Evolutionary conservation across 1,140 invertebrate genomes (phyloP).

Genomic region (Gryllus bimaculatus): DNA sequence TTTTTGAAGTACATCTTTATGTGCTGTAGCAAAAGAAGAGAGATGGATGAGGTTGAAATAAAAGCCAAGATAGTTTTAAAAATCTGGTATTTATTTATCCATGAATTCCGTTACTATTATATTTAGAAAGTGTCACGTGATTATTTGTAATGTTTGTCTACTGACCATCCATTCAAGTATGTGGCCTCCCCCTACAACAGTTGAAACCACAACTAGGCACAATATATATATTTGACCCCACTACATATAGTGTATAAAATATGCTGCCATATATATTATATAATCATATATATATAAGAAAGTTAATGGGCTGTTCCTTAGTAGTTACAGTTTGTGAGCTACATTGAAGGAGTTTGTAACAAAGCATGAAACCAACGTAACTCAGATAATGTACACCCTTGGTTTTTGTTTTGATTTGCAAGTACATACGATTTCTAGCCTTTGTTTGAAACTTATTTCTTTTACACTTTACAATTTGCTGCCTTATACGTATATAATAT

Average conservation of each 20-base stretch:
- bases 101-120: slow-evolving; percentile 12
- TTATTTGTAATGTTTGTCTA: slow-evolving; percentile 15
- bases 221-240: slow-evolving; percentile 12
- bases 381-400: neutral
- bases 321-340: neutral
- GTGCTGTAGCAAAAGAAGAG: neutral
- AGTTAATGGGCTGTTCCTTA: slow-evolving; percentile 15
- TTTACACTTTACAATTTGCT: too few species aligned
- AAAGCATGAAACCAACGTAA: neutral
- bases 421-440: too few species aligned
- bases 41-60: neutral
- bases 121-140: slow-evolving; percentile 16
- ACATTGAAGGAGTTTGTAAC: neutral
- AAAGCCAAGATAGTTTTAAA: neutral
- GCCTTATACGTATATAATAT: too few species aligned
- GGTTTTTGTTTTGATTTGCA: too few species aligned
- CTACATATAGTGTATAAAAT: slow-evolving; percentile 16
- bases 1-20: neutral
- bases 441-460: too few species aligned
- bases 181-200: slow-evolving; percentile 15
- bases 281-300: neutral
- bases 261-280: slow-evolving; percentile 13
- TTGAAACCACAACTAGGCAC: slow-evolving; percentile 17
- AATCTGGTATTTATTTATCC: slow-evolving; percentile 10
- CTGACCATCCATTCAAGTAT: slow-evolving; percentile 16